Percentiles rank a stretch among this genome's conserved stretches.
Evolutionary conservation across 2,113 vertebrate species (phyloP).

Genomic region (Festucalex cinctus): DNA sequence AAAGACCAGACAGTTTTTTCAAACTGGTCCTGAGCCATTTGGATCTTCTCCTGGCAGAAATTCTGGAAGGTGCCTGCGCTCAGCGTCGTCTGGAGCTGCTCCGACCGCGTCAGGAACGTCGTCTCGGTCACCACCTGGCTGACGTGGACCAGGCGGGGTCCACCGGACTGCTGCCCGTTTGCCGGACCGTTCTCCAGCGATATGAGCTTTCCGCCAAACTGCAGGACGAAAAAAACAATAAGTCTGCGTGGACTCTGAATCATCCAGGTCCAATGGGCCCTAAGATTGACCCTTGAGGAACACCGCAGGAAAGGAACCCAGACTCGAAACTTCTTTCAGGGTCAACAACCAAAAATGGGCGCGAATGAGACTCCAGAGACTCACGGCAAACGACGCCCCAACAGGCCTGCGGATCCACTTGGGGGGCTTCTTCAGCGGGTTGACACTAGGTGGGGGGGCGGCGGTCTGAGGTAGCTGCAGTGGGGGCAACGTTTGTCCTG

Average conservation of each 20-base stretch:
- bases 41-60: constrained; percentile 88
- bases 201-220: constrained; percentile 96
- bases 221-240: not conserved
- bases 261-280: not conserved
- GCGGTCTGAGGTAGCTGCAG: constrained; percentile 84
- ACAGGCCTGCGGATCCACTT: constrained; percentile 91
- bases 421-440: constrained; percentile 91
- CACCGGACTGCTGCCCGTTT: constrained; percentile 60
- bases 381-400: constrained; percentile 90
- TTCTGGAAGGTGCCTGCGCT: constrained; percentile 76
- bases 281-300: constrained; percentile 1
- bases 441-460: constrained; percentile 58
- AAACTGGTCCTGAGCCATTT: constrained; percentile 80
- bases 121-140: constrained; percentile 93
- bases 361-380: constrained; percentile 30
- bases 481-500: constrained; percentile 83
- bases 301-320: not conserved
- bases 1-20: constrained; percentile 93
- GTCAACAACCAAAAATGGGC: no score
- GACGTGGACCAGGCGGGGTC: constrained; percentile 72
- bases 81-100: constrained; percentile 84
- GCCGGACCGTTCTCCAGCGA: constrained; percentile 79
- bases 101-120: constrained; percentile 81
- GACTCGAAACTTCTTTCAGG: no score
- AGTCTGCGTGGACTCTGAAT: no score